phyloP scores from a whole-genome alignment of 2,888 invertebrate genomes.

The Ecliptopera silaceata region DNA sequence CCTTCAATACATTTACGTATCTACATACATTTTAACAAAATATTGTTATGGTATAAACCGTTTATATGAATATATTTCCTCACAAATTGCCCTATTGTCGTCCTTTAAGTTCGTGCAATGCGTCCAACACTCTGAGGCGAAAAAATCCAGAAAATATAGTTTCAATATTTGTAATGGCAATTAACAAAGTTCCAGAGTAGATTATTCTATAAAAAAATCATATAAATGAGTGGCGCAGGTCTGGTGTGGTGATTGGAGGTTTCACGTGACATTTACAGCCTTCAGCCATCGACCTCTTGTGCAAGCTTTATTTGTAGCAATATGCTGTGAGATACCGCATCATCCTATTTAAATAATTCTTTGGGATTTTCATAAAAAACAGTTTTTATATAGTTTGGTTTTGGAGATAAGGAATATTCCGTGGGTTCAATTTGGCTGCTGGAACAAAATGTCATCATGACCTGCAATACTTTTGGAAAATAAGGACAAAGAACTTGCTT shows the following conservation, averaged over 20 bases:
- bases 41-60: too few relatives aligned
- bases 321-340: background rate
- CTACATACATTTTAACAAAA: too few relatives aligned
- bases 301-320: constrained; percentile 23
- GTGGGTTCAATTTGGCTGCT: background rate
- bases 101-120: too few relatives aligned
- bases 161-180: too few relatives aligned
- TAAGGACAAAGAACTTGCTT: too few relatives aligned
- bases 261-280: constrained; percentile 51
- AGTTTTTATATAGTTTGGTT: background rate
- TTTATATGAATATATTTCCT: too few relatives aligned
- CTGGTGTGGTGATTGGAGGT: constrained; percentile 9
- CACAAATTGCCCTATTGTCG: too few relatives aligned
- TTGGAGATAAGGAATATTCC: background rate
- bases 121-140: too few relatives aligned
- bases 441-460: background rate
- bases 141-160: too few relatives aligned
- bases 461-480: too few relatives aligned
- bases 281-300: constrained; percentile 34
- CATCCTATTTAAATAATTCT: background rate
- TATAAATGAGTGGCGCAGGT: background rate
- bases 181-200: too few relatives aligned
- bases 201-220: background rate
- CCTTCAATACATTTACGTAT: too few relatives aligned
- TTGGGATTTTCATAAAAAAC: background rate